phyloP scores from a whole-genome alignment of 2,113 vertebrate species.

The western clawed frog (Xenopus tropicalis) region UCB_Xtro_10.0 CM004448.2:44693501-44694000 shows the following conservation, averaged over 20 bases:
- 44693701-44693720: constrained; percentile 96
- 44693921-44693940: too few species aligned
- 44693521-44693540: constrained; percentile 99
- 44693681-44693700: constrained; percentile 96
- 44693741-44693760: constrained; percentile 80
- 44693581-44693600: constrained; percentile 99
- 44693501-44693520: constrained; percentile 99
- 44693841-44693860: neutral
- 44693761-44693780: constrained; percentile 53
- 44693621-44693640: constrained; percentile 99
- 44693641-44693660: constrained; percentile 99
- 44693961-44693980: too few species aligned
- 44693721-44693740: constrained; percentile 83
- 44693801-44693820: neutral
- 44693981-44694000: too few species aligned
- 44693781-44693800: constrained; percentile 37
- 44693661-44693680: constrained; percentile 97
- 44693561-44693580: constrained; percentile 99
- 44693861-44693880: constrained; percentile 6
- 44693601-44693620: constrained; percentile 95
- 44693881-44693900: too few species aligned
- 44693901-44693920: neutral
- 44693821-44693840: constrained; percentile 7
- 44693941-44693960: too few species aligned
- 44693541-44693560: constrained; percentile 98